Evolutionary conservation across 2,113 vertebrate genomes (phyloP), one percentile per base, ranked within the genome.

Genomic region (Lethenteron reissneri): DNA sequence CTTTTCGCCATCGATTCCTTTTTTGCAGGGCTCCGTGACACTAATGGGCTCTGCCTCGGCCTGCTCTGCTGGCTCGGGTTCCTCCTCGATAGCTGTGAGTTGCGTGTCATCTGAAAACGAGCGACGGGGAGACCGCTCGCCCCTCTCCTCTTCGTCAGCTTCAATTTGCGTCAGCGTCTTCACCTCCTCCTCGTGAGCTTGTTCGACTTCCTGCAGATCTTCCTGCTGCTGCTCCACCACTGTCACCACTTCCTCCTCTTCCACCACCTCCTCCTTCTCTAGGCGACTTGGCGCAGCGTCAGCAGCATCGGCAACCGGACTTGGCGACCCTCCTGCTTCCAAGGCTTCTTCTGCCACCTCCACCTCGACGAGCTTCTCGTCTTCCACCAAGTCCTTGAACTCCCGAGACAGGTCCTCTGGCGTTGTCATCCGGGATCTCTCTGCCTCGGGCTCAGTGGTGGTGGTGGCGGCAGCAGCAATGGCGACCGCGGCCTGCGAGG

Each of bases 401-500:
- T 96, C 91, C 75, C 88, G 87, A 8, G 91, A 95, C 58, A 99
- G 88, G 76, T 99, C 94, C 77, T 99, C 94, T 8, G 94, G 94
- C 9, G 92, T 92, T 62, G 94, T 97, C 14, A 90, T 78, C 15
- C 82, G 78, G 58, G 86, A 81, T 75, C 84, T 81, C 71, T 86
- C 84, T 15, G 86, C 86, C 73, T 81, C 77, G 19, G 76, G 19
- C 12, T 74, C 79, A 71, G 75, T 71, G 41, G 41, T 41, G 64
- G 64, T 10, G 64, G 11, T 11, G n/a, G n/a, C 64, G 10, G n/a
- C 10, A 68, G n/a, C 64, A 68, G 11, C 64, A 11, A 68, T 3
- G 64, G 64, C 64, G 25, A 11, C 9, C 64, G 25, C 21, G 64
- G 64, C 21, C 21, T 68, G n/a, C 64, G n/a, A 68, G 41, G 64